phyloP scores from a whole-genome alignment of 2,113 vertebrate species.

The Thinocorus orbignyianus region DNA sequence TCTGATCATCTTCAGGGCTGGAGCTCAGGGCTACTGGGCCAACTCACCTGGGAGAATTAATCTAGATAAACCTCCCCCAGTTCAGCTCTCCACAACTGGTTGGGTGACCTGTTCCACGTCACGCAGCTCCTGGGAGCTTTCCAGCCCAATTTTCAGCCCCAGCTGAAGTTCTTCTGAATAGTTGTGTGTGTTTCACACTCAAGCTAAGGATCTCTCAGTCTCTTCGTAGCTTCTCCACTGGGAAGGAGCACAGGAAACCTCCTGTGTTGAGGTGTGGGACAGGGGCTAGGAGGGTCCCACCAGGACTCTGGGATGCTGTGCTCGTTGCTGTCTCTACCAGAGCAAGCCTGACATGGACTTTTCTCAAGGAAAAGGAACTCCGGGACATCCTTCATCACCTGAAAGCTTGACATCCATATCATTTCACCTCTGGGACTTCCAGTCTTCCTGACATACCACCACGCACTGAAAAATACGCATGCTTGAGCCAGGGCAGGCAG shows the following conservation, averaged over 20 bases:
- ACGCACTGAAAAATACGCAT: accelerated
- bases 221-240: neutral
- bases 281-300: neutral
- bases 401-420: neutral
- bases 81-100: neutral
- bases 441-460: neutral
- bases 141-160: neutral
- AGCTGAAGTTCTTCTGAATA: neutral
- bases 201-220: accelerated
- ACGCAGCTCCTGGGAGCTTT: neutral
- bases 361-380: neutral
- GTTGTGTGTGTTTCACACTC: neutral
- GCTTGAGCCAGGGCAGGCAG: neutral
- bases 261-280: accelerated
- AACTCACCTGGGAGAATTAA: neutral
- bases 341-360: neutral
- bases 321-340: accelerated
- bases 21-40: neutral
- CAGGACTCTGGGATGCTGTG: neutral
- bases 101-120: neutral
- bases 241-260: neutral
- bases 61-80: neutral
- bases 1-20: neutral
- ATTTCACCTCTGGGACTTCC: neutral
- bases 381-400: neutral